Base-by-base conservation (phyloP, 2,888 invertebrate species). In the Baccha elongata region DNA sequence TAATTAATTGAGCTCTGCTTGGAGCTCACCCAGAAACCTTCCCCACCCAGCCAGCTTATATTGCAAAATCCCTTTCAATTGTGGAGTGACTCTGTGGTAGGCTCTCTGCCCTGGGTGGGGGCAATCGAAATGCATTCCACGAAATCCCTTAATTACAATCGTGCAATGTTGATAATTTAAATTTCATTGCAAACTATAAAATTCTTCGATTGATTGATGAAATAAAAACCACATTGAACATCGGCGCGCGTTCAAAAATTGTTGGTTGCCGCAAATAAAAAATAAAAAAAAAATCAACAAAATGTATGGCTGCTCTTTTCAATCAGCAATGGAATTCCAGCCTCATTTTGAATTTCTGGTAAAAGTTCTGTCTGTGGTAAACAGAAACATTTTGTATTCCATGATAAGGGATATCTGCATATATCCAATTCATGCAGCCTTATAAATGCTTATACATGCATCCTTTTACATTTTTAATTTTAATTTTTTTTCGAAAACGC, bases 201-300 rank as follows among this genome's bases (percentile, higher is more conserved):
- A 81, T 81, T 81, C 81, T 81, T 81, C 81, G 75, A 81, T 75
- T 81, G 81, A 81, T 81, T 81, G 81, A 81, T 81, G 81, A 81
- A 81, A 81, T 55, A 65, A 81, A 80, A 81, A 81, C 81, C 81
- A 23, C 81, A 81, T 35, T 13, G 48, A 53, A 53, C 73, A 62
- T 40, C 42, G 13, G 26, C 11, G 5, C 11, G 62, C 53, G 29
- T 44, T 13, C 75, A 50, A 75, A 55, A 81, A 75, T 60, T 58
- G 53, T 40, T 35, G 69, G 13, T 40, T 17, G 44, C 53, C 46
- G 21, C 42, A 40, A 46, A 50, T n/a, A 10, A 11, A 40, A 23
- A 46, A n/a, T 7, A 21, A 46, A 72, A 62, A 42, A 62, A 52
- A 13, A 53, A 60, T 26, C 10, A n/a, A n/a, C n/a, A n/a, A 13